Evolutionary conservation across 2,888 invertebrate genomes (phyloP).

Genomic region (Spodoptera exigua): DNA sequence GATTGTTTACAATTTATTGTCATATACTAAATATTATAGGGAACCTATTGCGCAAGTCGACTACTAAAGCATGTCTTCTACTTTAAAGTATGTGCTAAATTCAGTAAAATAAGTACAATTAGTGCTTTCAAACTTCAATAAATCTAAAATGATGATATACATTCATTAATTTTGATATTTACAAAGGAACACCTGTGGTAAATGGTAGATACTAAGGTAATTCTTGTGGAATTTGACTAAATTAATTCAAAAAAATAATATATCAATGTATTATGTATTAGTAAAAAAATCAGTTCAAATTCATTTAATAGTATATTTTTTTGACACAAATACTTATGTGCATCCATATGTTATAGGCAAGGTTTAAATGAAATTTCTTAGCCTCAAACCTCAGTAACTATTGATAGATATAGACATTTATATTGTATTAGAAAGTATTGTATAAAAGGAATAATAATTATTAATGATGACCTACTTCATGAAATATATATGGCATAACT

Average conservation of each 20-base stretch:
- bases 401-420: slow-evolving; percentile 11
- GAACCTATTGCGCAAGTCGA: slow-evolving; percentile 55
- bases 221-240: slow-evolving; percentile 46
- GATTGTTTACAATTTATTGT: slow-evolving; percentile 73
- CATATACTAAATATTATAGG: slow-evolving; percentile 58
- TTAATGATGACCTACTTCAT: slow-evolving; percentile 31
- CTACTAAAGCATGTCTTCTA: slow-evolving; percentile 64
- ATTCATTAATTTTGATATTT: slow-evolving; percentile 49
- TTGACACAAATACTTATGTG: slow-evolving; percentile 10
- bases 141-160: slow-evolving; percentile 33
- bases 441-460: slow-evolving; percentile 20
- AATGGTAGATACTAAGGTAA: slow-evolving; percentile 4
- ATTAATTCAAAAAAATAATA: slow-evolving; percentile 19
- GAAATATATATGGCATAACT: slow-evolving; percentile 33
- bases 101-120: slow-evolving; percentile 60
- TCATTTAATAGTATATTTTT: slow-evolving; percentile 4
- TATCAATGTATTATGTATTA: slow-evolving; percentile 6
- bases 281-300: not conserved
- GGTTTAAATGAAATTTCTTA: slow-evolving; percentile 15
- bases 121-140: slow-evolving; percentile 54
- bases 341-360: slow-evolving; percentile 25
- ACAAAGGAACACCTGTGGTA: slow-evolving; percentile 46
- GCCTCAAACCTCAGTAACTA: slow-evolving; percentile 8
- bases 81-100: slow-evolving; percentile 62
- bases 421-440: too few relatives aligned